Evolutionary conservation across 2,113 vertebrate genomes (phyloP).

Genomic region (Phainopepla nitens): DNA sequence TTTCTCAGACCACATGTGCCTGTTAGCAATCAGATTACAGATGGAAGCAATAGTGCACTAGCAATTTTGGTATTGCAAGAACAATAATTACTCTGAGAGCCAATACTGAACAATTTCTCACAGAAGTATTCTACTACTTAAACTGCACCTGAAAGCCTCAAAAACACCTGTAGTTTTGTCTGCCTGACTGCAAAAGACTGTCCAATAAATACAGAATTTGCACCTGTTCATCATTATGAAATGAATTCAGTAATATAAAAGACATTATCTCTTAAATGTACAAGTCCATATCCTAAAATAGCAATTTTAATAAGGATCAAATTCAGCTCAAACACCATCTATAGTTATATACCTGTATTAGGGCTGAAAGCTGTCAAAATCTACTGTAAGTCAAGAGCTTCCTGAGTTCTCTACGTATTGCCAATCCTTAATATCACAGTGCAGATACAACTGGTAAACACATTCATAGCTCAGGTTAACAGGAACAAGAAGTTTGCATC

Average conservation of each 20-base stretch:
- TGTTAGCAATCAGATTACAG: not conserved
- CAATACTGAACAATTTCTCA: not conserved
- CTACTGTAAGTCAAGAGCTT: not conserved
- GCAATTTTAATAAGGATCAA: not conserved
- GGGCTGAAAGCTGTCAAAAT: not conserved
- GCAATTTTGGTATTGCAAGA: not conserved
- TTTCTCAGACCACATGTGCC: not conserved
- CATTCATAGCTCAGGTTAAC: constrained; percentile 27
- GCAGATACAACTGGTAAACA: constrained; percentile 39
- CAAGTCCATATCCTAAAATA: not conserved
- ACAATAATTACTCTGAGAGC: not conserved
- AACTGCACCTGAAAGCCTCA: not conserved
- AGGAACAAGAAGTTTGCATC: not conserved
- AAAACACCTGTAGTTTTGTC: not conserved
- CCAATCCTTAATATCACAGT: constrained; percentile 57
- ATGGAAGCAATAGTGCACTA: not conserved
- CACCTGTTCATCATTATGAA: not conserved
- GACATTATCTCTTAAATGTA: not conserved
- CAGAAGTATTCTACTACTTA: not conserved
- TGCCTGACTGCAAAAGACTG: not conserved
- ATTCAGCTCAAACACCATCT: not conserved
- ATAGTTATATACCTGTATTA: not conserved
- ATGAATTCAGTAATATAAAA: not conserved
- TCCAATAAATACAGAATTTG: not conserved
- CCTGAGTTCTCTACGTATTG: constrained; percentile 53